Evolutionary conservation across 1,140 invertebrate genomes (phyloP).

Genomic region (Tenebrio molitor): DNA sequence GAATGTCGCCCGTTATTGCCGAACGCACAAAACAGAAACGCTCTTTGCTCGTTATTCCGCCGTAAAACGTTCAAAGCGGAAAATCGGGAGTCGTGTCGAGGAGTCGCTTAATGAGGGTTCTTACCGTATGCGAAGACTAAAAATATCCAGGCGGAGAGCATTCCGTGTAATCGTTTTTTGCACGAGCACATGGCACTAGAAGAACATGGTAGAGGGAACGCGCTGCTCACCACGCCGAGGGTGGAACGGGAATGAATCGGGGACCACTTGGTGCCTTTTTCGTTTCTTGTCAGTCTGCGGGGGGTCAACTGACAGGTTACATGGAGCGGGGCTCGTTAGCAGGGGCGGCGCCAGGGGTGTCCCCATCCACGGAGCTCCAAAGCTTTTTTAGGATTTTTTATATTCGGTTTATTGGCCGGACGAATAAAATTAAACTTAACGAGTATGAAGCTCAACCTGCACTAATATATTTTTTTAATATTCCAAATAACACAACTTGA

Average conservation of each 20-base stretch:
- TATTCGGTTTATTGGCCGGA: too few species aligned
- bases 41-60: constrained; percentile 22
- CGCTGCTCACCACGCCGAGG: background rate
- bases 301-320: constrained; percentile 42
- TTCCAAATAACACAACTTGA: too few species aligned
- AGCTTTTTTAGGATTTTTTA: too few species aligned
- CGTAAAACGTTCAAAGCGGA: background rate
- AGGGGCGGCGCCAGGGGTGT: background rate
- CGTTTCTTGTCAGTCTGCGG: constrained; percentile 42
- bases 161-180: constrained; percentile 19
- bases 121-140: constrained; percentile 15
- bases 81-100: background rate
- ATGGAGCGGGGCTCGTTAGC: constrained; percentile 16
- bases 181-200: constrained; percentile 21
- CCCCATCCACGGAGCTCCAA: background rate
- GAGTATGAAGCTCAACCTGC: too few species aligned
- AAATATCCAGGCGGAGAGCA: constrained; percentile 15
- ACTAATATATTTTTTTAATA: too few species aligned
- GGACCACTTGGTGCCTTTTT: constrained; percentile 40
- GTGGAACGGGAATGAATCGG: constrained; percentile 32
- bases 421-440: too few species aligned
- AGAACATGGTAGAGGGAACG: background rate
- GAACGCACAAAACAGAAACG: background rate
- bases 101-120: background rate
- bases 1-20: too few species aligned